Conservation (phyloP, 2,797 vertebrate species). For the Setipinna tenuifilis region DNA sequence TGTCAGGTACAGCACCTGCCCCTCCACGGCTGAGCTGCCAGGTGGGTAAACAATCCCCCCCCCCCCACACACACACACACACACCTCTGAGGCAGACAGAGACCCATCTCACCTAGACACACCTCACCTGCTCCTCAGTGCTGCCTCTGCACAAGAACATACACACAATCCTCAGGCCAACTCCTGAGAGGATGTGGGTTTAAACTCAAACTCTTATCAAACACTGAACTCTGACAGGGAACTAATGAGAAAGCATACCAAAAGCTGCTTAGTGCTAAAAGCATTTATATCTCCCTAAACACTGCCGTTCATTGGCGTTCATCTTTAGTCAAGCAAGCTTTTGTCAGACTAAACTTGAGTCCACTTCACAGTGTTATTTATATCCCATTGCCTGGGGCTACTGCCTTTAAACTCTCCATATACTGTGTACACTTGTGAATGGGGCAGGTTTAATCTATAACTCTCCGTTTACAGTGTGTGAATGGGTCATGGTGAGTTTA, state of each 20-base stretch:
- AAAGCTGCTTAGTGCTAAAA: too few species aligned
- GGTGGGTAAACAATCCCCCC: background rate
- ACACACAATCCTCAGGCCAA: background rate
- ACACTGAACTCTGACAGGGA: background rate
- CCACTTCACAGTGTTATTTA: too few species aligned
- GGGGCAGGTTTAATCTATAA: too few species aligned
- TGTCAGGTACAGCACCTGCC: background rate
- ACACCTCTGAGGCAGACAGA: background rate
- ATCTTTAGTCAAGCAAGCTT: too few species aligned
- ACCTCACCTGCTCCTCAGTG: background rate
- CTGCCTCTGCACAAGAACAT: background rate
- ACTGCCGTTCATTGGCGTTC: too few species aligned
- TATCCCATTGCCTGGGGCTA: too few species aligned
- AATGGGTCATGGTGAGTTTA: background rate
- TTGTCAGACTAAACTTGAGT: too few species aligned
- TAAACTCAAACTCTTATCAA: background rate
- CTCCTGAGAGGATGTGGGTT: background rate
- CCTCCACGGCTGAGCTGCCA: background rate
- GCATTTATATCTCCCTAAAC: too few species aligned
- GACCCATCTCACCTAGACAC: background rate
- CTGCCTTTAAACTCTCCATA: too few species aligned
- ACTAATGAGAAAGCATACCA: too few species aligned
- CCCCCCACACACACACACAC: background rate
- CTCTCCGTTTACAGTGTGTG: too few species aligned
- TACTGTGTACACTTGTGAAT: too few species aligned